Evolutionary conservation across 2,888 invertebrate genomes (phyloP).

Genomic region (Andricus quercusramuli): DNA sequence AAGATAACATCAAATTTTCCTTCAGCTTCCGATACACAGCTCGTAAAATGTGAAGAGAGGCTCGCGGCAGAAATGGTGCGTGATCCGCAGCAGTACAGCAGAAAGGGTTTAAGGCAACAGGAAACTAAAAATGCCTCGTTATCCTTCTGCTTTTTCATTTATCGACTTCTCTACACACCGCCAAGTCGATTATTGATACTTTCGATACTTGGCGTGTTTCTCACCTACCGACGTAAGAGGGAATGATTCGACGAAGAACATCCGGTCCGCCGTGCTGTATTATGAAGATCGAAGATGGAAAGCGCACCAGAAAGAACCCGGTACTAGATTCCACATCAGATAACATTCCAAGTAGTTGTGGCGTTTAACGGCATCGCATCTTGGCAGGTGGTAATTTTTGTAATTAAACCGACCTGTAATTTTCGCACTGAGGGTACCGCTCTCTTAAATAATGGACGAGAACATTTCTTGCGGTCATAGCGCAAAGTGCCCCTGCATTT

Average conservation of each 20-base stretch:
- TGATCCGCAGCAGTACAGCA: conserved; percentile 26
- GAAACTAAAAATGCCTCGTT: conserved; percentile 40
- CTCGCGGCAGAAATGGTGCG: conserved; percentile 34
- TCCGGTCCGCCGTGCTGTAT: neutral
- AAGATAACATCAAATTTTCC: conserved; percentile 8
- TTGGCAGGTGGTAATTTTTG: conserved; percentile 57
- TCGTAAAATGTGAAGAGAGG: conserved; percentile 29
- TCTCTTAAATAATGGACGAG: conserved; percentile 57
- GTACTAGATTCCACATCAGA: conserved; percentile 34
- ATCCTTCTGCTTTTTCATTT: conserved; percentile 11
- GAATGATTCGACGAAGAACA: conserved; percentile 29
- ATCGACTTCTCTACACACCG: conserved; percentile 18
- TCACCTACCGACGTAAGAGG: conserved; percentile 11
- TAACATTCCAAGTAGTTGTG: conserved; percentile 42
- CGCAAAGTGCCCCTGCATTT: conserved; percentile 38
- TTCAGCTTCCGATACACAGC: conserved; percentile 31
- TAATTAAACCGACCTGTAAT: conserved; percentile 60
- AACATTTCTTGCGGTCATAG: conserved; percentile 44
- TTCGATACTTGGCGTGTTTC: conserved; percentile 28
- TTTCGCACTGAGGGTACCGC: conserved; percentile 52
- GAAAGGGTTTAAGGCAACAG: conserved; percentile 19
- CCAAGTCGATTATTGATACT: conserved; percentile 37
- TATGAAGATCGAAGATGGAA: conserved; percentile 19
- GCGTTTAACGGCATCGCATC: conserved; percentile 41
- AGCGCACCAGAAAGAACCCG: conserved; percentile 13